Base-by-base conservation (phyloP, 2,888 invertebrate genomes). In the Macrophya alboannulata region DNA sequence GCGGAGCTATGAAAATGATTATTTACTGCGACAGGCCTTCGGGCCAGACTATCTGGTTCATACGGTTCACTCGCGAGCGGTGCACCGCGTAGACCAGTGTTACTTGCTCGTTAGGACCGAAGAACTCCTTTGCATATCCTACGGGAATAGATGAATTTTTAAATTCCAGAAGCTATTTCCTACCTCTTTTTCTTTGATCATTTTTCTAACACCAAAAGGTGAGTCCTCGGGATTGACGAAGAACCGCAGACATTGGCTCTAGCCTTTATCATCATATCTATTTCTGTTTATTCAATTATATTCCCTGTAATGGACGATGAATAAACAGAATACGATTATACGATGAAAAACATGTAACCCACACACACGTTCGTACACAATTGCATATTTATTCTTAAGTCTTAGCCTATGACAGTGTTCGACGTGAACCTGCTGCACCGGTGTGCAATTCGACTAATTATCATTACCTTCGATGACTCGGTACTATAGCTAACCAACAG, bases 1-100 rank as follows among this genome's bases (percentile, higher is more conserved):
- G 87, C 88, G 89, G 87, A 89, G 90, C 91, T 91, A 92, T 92
- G 92, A 92, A 91, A 92, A 92, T 90, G 90, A 92, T 91, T 91
- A 92, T 92, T 92, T 91, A 92, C 90, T 91, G 89, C 90, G 91
- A 92, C 91, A 90, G 90, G 90, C 90, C 90, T 89, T 88, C 87
- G 87, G 89, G 90, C 88, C 89, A 88, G 89, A 90, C 37, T 91
- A 92, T 91, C 91, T 92, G 91, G 92, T 91, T 89, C 91, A 91
- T 88, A 81, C 81, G 82, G 82, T 83, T 83, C 68, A 83, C 82
- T 68, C 43, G 31, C 17, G 37, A 68, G 68, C 25, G 9, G 68
- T 37, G 51, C 37, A 21, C 17, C n/a, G 77, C 48, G n/a, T 55
- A 77, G 62, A 21, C 59, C 62, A 81, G 31, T 59, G n/a, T 59